Conservation (phyloP, 92 coral and sea anemone genomes). For the Pocillopora grandis region DNA sequence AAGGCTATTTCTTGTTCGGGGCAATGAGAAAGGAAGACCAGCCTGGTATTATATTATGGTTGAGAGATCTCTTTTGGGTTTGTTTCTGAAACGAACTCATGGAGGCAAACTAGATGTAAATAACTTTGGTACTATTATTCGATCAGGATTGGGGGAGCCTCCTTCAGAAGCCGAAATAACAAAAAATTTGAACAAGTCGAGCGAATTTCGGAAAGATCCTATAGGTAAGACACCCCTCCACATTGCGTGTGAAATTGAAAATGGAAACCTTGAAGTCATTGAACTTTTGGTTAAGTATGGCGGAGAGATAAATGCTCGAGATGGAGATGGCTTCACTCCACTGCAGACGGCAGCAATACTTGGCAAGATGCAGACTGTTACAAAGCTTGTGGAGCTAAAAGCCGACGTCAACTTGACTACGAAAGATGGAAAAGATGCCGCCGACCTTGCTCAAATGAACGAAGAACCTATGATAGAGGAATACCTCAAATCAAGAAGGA, state of each 20-base stretch:
- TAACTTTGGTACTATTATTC: conserved; percentile 24
- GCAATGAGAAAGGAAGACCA: conserved; percentile 21
- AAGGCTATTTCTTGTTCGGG: conserved; percentile 19
- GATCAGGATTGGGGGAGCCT: conserved; percentile 25
- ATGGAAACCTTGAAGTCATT: background rate
- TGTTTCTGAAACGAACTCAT: conserved; percentile 13
- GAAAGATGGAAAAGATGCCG: conserved; percentile 22
- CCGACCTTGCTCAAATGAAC: conserved; percentile 21
- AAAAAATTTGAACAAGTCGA: background rate
- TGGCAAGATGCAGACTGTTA: conserved; percentile 26
- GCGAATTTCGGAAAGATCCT: background rate
- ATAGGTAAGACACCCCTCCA: conserved; percentile 24
- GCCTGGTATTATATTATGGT: conserved; percentile 34
- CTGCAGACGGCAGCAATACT: conserved; percentile 24
- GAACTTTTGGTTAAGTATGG: conserved; percentile 23
- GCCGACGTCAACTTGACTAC: conserved; percentile 19
- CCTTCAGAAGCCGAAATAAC: background rate
- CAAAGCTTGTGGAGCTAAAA: conserved; percentile 15
- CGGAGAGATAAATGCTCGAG: conserved; percentile 1
- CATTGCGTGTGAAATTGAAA: conserved; percentile 7
- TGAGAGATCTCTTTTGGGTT: conserved; percentile 2
- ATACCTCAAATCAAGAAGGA: conserved; percentile 12
- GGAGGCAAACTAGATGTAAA: background rate
- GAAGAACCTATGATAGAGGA: conserved; percentile 30
- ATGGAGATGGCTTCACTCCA: conserved; percentile 36